These are phyloP conservation scores for Aurelia aurita complex sp. Pacific DNA, from an alignment of 30 jellyfish, hydroid and myxozoan genomes.

Conservation along the genomic window DNA sequence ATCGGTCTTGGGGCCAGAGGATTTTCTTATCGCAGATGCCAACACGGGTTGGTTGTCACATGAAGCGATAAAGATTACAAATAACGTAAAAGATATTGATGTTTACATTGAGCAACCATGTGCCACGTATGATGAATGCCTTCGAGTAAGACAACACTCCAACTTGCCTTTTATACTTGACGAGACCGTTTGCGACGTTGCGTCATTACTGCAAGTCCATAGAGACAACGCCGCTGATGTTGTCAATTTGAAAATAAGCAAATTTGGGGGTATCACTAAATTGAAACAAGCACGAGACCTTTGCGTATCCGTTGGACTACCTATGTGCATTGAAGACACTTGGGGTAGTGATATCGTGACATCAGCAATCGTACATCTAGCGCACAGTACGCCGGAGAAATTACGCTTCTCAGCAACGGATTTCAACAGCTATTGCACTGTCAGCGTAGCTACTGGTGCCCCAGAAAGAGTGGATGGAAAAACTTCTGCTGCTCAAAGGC, in stretches of 20 bases:
- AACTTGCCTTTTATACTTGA: slow-evolving; percentile 55
- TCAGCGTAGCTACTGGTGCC: slow-evolving; percentile 51
- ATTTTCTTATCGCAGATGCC: slow-evolving; percentile 63
- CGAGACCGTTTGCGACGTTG: slow-evolving; percentile 45
- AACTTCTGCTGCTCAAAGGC: slow-evolving; percentile 34
- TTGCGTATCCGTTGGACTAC: slow-evolving; percentile 59
- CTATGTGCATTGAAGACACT: slow-evolving; percentile 70
- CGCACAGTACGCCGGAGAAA: slow-evolving; percentile 68
- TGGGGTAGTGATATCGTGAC: slow-evolving; percentile 73
- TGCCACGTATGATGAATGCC: slow-evolving; percentile 63
- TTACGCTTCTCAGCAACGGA: slow-evolving; percentile 58
- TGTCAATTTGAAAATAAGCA: slow-evolving; percentile 58
- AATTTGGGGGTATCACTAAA: slow-evolving; percentile 57
- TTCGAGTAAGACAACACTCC: slow-evolving; percentile 50
- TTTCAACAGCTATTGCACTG: slow-evolving; percentile 57
- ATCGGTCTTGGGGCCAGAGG: slow-evolving; percentile 40
- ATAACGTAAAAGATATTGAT: slow-evolving; percentile 49
- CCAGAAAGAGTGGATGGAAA: slow-evolving; percentile 36
- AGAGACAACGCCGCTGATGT: slow-evolving; percentile 47
- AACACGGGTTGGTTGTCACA: slow-evolving; percentile 71
- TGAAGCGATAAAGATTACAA: slow-evolving; percentile 50
- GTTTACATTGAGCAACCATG: slow-evolving; percentile 69
- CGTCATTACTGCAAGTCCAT: slow-evolving; percentile 38
- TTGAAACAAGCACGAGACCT: slow-evolving; percentile 60
- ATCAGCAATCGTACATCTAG: slow-evolving; percentile 35